Evolutionary conservation across 2,888 invertebrate genomes (phyloP), one percentile per base, ranked within the genome.

Genomic region (Aphidoletes aphidimyza): DNA sequence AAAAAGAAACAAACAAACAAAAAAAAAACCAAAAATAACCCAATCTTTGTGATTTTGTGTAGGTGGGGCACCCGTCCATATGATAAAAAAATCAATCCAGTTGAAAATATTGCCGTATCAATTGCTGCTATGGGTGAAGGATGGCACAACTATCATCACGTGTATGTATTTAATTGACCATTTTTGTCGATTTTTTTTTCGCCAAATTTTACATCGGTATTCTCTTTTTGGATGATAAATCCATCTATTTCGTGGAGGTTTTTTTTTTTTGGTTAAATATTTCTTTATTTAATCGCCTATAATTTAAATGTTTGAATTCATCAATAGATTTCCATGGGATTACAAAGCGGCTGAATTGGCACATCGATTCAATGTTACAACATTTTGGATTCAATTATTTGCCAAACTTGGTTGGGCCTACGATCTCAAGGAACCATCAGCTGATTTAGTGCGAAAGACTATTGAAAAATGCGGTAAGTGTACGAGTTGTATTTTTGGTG

Each of bases 321-420:
- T n/a, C n/a, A n/a, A n/a, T n/a, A n/a, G n/a, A n/a, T n/a, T 96
- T n/a, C n/a, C n/a, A n/a, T n/a, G 96, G 94, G 97, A 97, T 89
- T 97, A 97, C 92, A 95, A 96, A 88, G 95, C 97, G 37, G 94
- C 96, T 8, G 97, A 98, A 89, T 91, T 96, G n/a, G 95, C 95
- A 19, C 90, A 89, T 81, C 92, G 92, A 86, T 88, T 93, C n/a
- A 96, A 96, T 88, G 84, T 92, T 0, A 95, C 96, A 0, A 94
- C 95, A 0, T 88, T 92, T 54, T 89, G 94, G 84, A 91, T 97
- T 84, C 94, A 96, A 87, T 88, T 92, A 14, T 95, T 94, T 89
- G 92, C 94, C 0, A 91, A 90, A 87, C 90, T 96, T 81, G 94
- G 93, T 54, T 95, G 94, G 93, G 96, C 94, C 0, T 95, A 95